Evolutionary conservation across 2,113 vertebrate species (phyloP).

Genomic region (Pao palembangensis): DNA sequence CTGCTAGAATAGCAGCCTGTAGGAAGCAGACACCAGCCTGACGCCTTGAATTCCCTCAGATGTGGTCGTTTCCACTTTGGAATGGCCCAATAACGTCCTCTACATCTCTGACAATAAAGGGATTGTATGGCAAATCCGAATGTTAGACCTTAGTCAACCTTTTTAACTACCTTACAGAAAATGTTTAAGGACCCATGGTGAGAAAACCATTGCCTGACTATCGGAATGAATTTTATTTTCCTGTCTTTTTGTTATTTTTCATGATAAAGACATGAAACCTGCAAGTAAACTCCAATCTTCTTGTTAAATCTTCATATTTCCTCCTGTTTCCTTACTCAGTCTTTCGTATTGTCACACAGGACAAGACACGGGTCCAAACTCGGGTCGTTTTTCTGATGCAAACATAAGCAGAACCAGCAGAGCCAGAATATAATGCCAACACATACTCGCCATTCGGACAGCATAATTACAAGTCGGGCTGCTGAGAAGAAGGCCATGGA

Average conservation of each 20-base stretch:
- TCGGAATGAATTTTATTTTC: conserved; percentile 2
- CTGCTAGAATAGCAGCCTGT: conserved; percentile 24
- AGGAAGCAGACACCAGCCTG: conserved; percentile 7
- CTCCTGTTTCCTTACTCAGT: neutral
- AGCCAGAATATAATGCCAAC: conserved; percentile 17
- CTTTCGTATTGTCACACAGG: neutral
- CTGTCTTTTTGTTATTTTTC: conserved; percentile 26
- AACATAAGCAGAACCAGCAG: neutral
- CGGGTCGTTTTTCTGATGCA: conserved; percentile 1
- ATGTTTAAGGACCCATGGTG: conserved; percentile 1
- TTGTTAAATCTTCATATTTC: neutral
- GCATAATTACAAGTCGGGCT: conserved; percentile 15
- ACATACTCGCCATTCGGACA: conserved; percentile 14
- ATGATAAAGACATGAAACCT: neutral
- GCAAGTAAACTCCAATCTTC: neutral
- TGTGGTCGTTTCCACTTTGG: conserved; percentile 6
- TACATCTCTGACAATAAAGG: neutral
- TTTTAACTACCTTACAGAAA: no score
- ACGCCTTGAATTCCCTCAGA: conserved; percentile 1
- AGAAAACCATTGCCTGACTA: neutral
- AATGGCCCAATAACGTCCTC: neutral
- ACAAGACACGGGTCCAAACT: conserved; percentile 1
- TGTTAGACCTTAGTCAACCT: no score
- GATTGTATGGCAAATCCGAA: no score
- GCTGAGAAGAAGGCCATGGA: conserved; percentile 1